Conservation (phyloP, 92 coral and sea anemone genomes). For the Diadumene lineata region DNA sequence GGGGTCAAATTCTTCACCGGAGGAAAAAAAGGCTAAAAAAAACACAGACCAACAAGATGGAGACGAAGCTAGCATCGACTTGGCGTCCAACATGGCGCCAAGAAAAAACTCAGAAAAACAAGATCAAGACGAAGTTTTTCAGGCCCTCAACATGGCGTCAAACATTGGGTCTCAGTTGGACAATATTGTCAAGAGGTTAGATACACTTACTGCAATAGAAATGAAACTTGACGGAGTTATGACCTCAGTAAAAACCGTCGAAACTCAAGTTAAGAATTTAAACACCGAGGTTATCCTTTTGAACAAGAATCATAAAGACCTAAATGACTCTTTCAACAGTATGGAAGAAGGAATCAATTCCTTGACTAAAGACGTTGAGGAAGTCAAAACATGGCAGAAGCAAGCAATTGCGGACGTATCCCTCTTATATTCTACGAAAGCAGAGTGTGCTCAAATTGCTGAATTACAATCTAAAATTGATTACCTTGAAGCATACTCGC, state of each 20-base stretch:
- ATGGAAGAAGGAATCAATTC: neutral
- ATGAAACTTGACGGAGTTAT: neutral
- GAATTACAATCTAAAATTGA: neutral
- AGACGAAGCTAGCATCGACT: too few relatives aligned
- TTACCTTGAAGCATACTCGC: neutral
- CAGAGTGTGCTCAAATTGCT: neutral
- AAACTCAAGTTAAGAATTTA: neutral
- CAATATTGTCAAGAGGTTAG: neutral
- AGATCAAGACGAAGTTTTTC: neutral
- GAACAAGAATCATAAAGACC: neutral
- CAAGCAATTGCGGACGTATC: neutral
- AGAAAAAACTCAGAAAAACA: too few relatives aligned
- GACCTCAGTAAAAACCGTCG: neutral
- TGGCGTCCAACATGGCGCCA: too few relatives aligned
- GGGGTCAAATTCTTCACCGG: neutral
- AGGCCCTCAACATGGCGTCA: neutral
- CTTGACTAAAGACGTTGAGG: neutral
- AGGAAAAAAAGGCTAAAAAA: neutral
- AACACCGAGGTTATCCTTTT: neutral
- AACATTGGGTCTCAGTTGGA: neutral
- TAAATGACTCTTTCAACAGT: too few relatives aligned
- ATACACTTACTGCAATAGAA: neutral
- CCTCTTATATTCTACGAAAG: neutral
- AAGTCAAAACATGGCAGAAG: neutral
- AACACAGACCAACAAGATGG: too few relatives aligned